Evolutionary conservation across 2,797 vertebrate species (phyloP), one percentile per base, ranked within the genome.

Genomic region (Pseudomugil tenellus): DNA sequence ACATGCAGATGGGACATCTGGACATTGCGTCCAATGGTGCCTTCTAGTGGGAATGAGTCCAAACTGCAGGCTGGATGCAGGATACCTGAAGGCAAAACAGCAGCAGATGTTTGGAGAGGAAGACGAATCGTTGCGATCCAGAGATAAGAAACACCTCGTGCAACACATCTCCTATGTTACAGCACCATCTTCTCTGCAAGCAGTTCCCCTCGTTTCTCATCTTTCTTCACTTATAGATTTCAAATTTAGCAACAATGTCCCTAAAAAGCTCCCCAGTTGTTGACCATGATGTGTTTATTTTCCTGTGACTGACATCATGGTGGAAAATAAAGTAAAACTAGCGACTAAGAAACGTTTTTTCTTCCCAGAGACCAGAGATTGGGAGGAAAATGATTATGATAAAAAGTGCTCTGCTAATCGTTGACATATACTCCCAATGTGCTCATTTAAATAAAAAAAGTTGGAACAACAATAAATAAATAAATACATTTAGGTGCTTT

Each of bases 21-120:
- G 43, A 66, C 59, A n/a, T 26, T 12, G 25, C 65, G 76, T 58
- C 14, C 37, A 73, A 59, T 9, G 76, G 73, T 51, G 72, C 75
- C 79, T 68, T 58, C 80, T 82, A 83, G 81, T 90, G 89, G 81
- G 1, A 17, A 16, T n/a, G n/a, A n/a, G 16, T 7, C 41, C 28
- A 65, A 70, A 84, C 62, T 79, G 67, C 78, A 83, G 61, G 6
- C 2, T 3, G 0, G 5, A 51, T 31, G 31, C 35, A 0, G 2
- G 16, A 29, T 29, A 74, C 58, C 73, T 72, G 60, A 23, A 21
- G 23, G 8, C 56, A 31, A 21, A 23, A 17, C 32, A 25, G 21
- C 21, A 31, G 2, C 39, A 32, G 21, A 17, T 31, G 6, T 26
- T 29, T 46, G n/a, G 21, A 34, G 7, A 16, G 28, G 16, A 41